These are phyloP conservation scores for Pseudomyrmex gracilis DNA, from an alignment of 1,140 invertebrate species.

Conservation along the genomic window DNA sequence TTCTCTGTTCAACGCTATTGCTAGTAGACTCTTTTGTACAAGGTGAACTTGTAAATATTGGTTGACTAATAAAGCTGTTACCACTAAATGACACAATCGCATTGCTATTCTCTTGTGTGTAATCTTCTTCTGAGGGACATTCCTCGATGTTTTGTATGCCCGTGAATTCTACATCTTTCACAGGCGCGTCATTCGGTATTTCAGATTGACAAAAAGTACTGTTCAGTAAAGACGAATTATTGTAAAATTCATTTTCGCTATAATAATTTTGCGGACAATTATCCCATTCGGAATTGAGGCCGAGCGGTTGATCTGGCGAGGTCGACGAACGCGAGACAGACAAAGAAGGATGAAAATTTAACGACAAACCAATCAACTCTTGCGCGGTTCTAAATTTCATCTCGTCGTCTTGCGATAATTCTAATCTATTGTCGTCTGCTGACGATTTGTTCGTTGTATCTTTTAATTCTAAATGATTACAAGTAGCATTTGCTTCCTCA, in stretches of 20 bases:
- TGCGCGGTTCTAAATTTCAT: not conserved
- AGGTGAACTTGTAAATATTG: constrained; percentile 72
- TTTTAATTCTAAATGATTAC: not conserved
- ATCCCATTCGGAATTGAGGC: constrained; percentile 30
- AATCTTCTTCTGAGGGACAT: not conserved
- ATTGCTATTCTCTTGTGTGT: not conserved
- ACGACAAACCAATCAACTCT: not conserved
- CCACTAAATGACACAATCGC: not conserved
- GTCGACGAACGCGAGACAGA: constrained; percentile 59
- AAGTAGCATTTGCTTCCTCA: not conserved
- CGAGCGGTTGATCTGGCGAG: constrained; percentile 43
- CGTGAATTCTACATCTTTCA: not conserved
- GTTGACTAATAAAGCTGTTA: constrained; percentile 24
- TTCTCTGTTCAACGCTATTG: not conserved
- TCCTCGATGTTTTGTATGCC: not conserved
- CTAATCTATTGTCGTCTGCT: not conserved
- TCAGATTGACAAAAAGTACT: constrained; percentile 34
- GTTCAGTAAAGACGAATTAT: constrained; percentile 42
- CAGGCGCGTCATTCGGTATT: not conserved
- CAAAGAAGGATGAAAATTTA: constrained; percentile 12
- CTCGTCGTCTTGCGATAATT: not conserved
- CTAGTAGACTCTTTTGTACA: constrained; percentile 15
- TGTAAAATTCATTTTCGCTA: constrained; percentile 26
- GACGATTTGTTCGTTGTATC: not conserved
- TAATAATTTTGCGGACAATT: constrained; percentile 23